Evolutionary conservation across 2,113 vertebrate genomes (phyloP).

Genomic region (Cariama cristata): DNA sequence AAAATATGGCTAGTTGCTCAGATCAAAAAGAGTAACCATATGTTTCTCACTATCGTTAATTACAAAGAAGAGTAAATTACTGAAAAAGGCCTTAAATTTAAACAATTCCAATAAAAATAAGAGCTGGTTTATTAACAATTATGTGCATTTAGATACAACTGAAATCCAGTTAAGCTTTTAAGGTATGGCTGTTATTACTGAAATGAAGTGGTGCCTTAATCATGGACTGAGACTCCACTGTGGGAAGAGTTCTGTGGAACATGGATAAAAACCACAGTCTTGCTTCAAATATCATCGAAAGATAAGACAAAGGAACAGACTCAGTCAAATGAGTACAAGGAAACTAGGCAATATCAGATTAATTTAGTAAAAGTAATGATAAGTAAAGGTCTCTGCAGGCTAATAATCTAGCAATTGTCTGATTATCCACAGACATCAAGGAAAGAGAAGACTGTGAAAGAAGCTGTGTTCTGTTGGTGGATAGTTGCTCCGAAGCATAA

Average conservation of each 20-base stretch:
- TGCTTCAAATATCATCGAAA: not conserved
- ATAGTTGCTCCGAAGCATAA: not conserved
- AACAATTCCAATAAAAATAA: conserved; percentile 24
- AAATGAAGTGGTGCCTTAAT: not conserved
- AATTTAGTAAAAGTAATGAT: not conserved
- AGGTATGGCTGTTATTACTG: not conserved
- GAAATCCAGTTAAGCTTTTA: conserved; percentile 9
- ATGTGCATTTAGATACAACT: not conserved
- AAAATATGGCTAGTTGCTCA: not conserved
- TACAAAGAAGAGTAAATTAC: conserved; percentile 47
- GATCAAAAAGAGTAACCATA: conserved; percentile 4
- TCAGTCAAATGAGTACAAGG: not conserved
- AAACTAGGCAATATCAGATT: not conserved
- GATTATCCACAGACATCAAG: not conserved
- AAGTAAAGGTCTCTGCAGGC: not conserved
- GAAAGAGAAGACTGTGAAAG: not conserved
- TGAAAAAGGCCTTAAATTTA: conserved; percentile 27
- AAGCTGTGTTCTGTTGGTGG: not conserved
- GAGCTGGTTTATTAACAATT: conserved; percentile 14
- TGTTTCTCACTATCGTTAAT: conserved; percentile 42
- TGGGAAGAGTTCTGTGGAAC: not conserved
- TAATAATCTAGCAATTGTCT: not conserved
- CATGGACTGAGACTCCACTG: not conserved
- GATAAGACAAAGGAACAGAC: not conserved
- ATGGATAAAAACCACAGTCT: not conserved